Evolutionary conservation across 2,888 invertebrate species (phyloP).

Genomic region (Euzophera pinguis): DNA sequence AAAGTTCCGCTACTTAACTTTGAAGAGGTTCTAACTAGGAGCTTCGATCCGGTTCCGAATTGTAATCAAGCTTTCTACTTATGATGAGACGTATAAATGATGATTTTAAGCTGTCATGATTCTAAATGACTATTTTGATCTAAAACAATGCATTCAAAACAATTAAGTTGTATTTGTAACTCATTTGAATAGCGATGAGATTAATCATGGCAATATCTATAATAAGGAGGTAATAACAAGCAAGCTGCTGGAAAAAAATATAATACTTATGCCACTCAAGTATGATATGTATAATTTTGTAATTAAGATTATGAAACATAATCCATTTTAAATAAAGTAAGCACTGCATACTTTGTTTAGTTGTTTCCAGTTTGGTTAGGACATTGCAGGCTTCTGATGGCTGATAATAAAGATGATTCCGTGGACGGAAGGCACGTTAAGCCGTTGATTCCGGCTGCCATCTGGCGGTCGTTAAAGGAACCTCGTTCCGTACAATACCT

Average conservation of each 20-base stretch:
- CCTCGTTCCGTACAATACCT: too few species aligned
- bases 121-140: constrained; percentile 6
- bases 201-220: background rate
- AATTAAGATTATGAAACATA: too few species aligned
- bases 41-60: constrained; percentile 40
- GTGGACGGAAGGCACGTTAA: too few species aligned
- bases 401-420: too few species aligned
- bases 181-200: constrained; percentile 2
- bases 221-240: too few species aligned
- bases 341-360: too few species aligned
- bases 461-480: too few species aligned
- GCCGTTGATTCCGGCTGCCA: too few species aligned
- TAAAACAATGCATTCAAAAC: constrained; percentile 6
- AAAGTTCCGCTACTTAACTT: constrained; percentile 2
- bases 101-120: constrained; percentile 8
- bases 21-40: background rate
- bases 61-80: constrained; percentile 46
- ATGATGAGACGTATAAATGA: constrained; percentile 18
- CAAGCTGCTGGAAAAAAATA: background rate
- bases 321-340: too few species aligned
- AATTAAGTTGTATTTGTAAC: background rate
- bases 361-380: too few species aligned
- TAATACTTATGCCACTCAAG: background rate
- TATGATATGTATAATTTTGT: too few species aligned
- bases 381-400: too few species aligned